Percentiles rank a stretch among this genome's conserved stretches.
phyloP scores from a whole-genome alignment of 2,888 invertebrate genomes.

The Smittia sp. region DNA sequence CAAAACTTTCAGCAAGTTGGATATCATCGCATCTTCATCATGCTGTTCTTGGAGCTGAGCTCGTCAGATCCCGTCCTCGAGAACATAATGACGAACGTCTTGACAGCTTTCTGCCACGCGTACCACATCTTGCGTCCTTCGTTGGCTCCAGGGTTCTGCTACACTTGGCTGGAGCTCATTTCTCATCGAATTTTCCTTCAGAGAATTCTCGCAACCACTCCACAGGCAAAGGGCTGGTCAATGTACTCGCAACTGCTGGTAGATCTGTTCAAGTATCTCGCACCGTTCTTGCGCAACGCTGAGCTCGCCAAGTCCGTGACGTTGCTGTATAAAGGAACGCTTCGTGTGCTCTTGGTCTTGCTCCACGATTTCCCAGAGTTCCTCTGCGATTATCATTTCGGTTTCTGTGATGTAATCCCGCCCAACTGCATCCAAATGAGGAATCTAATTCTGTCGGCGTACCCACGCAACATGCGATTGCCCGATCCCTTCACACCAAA shows the following conservation, averaged over 20 bases:
- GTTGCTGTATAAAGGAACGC: constrained; percentile 90
- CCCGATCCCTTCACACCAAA: constrained; percentile 99
- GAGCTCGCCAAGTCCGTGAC: constrained; percentile 93
- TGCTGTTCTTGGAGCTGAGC: constrained; percentile 94
- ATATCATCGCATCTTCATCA: constrained; percentile 94
- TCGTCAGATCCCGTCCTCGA: constrained; percentile 91
- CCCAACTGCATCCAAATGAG: constrained; percentile 99
- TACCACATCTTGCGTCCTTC: constrained; percentile 89
- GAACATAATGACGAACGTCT: constrained; percentile 79
- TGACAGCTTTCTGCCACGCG: constrained; percentile 95
- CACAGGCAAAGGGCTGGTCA: constrained; percentile 94
- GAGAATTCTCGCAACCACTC: constrained; percentile 83
- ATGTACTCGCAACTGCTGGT: constrained; percentile 95
- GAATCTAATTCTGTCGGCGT: constrained; percentile 95
- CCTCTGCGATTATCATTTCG: constrained; percentile 97
- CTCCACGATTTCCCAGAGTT: constrained; percentile 99
- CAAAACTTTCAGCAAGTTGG: constrained; percentile 95
- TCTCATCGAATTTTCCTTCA: constrained; percentile 96
- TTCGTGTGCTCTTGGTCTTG: constrained; percentile 89
- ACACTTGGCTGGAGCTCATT: constrained; percentile 97
- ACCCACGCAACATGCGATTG: constrained; percentile 95
- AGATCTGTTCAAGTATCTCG: constrained; percentile 93
- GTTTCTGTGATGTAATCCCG: constrained; percentile 98
- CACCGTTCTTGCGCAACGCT: constrained; percentile 95
- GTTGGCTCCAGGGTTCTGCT: constrained; percentile 94